Base-by-base conservation (phyloP, 2,797 vertebrate genomes). In the Selene dorsalis region DNA sequence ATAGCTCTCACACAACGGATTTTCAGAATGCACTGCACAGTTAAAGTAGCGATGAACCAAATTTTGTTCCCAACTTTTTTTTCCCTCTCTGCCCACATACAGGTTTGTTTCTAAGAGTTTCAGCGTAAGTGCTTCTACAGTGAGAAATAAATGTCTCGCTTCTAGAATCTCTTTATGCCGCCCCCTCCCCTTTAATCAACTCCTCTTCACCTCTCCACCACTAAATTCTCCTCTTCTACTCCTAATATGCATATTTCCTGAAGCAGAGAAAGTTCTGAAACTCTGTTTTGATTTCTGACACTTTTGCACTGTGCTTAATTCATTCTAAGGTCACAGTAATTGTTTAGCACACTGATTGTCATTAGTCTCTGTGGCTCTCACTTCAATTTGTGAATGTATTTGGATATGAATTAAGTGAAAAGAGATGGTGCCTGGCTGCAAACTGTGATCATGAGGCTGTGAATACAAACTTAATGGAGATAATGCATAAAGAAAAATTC, bases 41-140 rank as follows among this genome's bases (percentile, higher is more conserved):
- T n/a, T 20, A 6, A 73, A 73, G 55, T n/a, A 38, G 20, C 20
- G 55, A 11, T 12, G 48, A 28, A 56, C 26, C 13, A 17, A n/a
- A 60, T 38, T 22, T 16, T 53, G 3, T 53, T 28, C 47, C 17
- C 53, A 28, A 48, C 38, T 18, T 69, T 0, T 14, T 22, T 32
- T n/a, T 8, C 47, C 12, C 22, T 67, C 11, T 53, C 32, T 56
- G 38, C 47, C 60, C 45, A 72, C 38, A 59, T 38, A 13, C 6
- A 30, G 38, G 38, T 57, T 60, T 67, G 32, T 73, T 52, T 58
- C 28, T 8, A 10, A 12, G 53, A 64, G 53, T 77, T 66, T 35
- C 4, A 43, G n/a, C 52, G 13, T 52, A 30, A 9, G 22, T 16
- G 63, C 4, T 22, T 53, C 11, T 17, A 10, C 22, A 6, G 13